A percentile compares a stretch with the other conserved stretches of the same genome.
Evolutionary conservation across 2,888 invertebrate genomes (phyloP).

Genomic region (Apomyelois bistriatella): DNA sequence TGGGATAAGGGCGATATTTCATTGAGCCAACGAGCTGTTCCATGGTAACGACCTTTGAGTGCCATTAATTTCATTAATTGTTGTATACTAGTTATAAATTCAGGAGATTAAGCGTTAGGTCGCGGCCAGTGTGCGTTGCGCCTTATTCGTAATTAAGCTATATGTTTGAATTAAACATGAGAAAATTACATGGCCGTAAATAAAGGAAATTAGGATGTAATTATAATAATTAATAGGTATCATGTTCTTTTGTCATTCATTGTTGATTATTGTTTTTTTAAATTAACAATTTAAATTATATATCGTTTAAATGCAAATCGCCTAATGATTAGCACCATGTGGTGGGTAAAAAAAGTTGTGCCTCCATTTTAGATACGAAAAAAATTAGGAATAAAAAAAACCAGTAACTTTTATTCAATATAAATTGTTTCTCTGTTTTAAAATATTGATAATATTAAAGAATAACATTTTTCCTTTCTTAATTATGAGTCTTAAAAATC

Average conservation of each 20-base stretch:
- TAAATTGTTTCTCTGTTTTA: too few species aligned
- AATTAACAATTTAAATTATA: neutral
- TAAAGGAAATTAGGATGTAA: constrained; percentile 10
- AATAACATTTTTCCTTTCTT: too few species aligned
- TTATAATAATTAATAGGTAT: constrained; percentile 6
- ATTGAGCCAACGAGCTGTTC: constrained; percentile 37
- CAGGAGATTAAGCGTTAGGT: constrained; percentile 46
- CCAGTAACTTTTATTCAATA: too few species aligned
- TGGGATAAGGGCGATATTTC: constrained; percentile 45
- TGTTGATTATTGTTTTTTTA: neutral
- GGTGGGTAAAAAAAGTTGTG: too few species aligned
- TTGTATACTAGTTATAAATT: constrained; percentile 63
- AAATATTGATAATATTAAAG: too few species aligned
- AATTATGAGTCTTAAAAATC: too few species aligned
- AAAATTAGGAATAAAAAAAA: too few species aligned
- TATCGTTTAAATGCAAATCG: neutral
- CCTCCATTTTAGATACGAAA: too few species aligned
- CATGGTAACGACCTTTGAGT: constrained; percentile 45
- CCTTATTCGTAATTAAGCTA: constrained; percentile 27
- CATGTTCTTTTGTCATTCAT: neutral
- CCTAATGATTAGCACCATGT: neutral
- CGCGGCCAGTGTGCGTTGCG: constrained; percentile 25
- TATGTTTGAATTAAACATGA: constrained; percentile 23
- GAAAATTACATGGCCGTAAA: constrained; percentile 4
- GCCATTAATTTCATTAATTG: constrained; percentile 62